A percentile compares a stretch with the other conserved stretches of the same genome.
These are phyloP conservation scores for Ecliptopera silaceata DNA, from an alignment of 2,888 invertebrate species.

Conservation along the genomic window DNA sequence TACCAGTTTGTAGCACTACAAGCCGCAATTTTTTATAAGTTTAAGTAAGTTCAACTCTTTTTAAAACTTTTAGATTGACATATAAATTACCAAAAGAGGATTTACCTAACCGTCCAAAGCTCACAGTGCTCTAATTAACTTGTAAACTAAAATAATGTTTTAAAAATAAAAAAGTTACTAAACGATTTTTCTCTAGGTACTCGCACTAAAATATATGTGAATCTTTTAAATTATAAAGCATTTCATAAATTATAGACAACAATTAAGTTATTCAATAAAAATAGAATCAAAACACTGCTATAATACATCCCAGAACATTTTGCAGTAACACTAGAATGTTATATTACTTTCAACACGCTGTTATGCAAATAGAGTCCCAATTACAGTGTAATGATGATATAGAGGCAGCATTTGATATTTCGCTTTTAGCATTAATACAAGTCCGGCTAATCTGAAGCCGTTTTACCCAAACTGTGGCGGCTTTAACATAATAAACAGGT, in stretches of 20 bases:
- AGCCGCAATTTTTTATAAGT: slow-evolving; percentile 3
- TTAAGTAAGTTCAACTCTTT: background rate
- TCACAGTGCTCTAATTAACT: too few species aligned
- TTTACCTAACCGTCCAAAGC: too few species aligned
- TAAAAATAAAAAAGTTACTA: too few species aligned
- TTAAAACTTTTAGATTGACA: too few species aligned
- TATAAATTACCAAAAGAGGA: too few species aligned
- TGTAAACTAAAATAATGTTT: too few species aligned
- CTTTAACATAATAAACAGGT: slow-evolving; percentile 3
- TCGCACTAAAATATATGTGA: too few species aligned
- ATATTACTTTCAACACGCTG: slow-evolving; percentile 27
- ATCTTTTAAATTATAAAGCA: too few species aligned
- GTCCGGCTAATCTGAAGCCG: slow-evolving; percentile 75
- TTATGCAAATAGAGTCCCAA: slow-evolving; percentile 40
- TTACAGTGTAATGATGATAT: slow-evolving; percentile 39
- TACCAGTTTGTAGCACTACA: slow-evolving; percentile 16
- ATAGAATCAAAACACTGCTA: too few species aligned
- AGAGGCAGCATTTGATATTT: slow-evolving; percentile 59
- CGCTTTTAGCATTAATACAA: slow-evolving; percentile 65
- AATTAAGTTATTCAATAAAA: too few species aligned
- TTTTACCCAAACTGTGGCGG: slow-evolving; percentile 64
- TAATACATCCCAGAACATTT: slow-evolving; percentile 11
- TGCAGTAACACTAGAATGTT: slow-evolving; percentile 8
- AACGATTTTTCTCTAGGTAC: too few species aligned
- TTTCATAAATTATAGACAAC: too few species aligned